These are phyloP conservation scores for Frankliniella intonsa DNA, from an alignment of 2,888 invertebrate species.

Conservation along the genomic window DNA sequence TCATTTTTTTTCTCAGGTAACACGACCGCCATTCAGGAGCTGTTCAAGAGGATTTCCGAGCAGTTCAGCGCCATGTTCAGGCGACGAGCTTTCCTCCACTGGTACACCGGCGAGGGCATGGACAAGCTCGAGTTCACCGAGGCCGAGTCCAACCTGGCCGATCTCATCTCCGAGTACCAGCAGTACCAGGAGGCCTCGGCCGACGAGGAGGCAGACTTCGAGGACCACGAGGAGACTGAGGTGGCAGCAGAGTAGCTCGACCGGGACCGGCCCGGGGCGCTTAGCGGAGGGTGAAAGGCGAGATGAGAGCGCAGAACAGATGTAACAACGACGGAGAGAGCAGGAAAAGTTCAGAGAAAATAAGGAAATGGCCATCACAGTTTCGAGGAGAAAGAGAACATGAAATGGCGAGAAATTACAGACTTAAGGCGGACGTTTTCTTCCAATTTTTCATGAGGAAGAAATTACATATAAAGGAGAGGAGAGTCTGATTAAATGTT, in stretches of 20 bases:
- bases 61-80: conserved; percentile 88
- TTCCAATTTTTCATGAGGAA: not conserved
- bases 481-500: too few species aligned
- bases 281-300: too few species aligned
- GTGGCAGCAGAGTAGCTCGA: conserved; percentile 45
- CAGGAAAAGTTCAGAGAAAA: not conserved
- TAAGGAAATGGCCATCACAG: not conserved
- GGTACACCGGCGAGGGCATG: conserved; percentile 88
- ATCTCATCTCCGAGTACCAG: conserved; percentile 68
- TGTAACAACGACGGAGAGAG: not conserved
- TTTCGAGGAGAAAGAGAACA: too few species aligned
- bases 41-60: conserved; percentile 77
- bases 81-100: conserved; percentile 93
- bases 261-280: too few species aligned
- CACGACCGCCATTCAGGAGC: conserved; percentile 80
- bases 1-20: conserved; percentile 56
- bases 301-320: too few species aligned
- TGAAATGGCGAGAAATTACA: not conserved
- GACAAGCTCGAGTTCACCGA: conserved; percentile 70
- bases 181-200: conserved; percentile 62
- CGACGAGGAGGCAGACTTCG: conserved; percentile 55
- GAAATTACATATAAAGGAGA: not conserved
- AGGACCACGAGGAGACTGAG: conserved; percentile 53
- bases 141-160: conserved; percentile 69
- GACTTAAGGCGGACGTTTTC: not conserved